Evolutionary conservation across 2,888 invertebrate genomes (phyloP), one percentile per base, ranked within the genome.

Genomic region (Odontocerum albicorne): DNA sequence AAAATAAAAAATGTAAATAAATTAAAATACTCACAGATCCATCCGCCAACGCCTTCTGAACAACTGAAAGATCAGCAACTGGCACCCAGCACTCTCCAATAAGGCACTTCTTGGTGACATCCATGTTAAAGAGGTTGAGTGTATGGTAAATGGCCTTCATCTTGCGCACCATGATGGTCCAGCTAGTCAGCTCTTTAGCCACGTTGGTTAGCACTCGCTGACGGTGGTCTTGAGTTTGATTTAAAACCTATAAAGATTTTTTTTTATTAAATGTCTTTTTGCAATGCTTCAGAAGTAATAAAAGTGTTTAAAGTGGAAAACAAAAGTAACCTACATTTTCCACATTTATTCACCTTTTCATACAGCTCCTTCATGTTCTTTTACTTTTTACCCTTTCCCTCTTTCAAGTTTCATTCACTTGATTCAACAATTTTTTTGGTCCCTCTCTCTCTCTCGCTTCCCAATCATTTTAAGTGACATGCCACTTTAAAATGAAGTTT

Each of bases 111-210:
- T 90, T 87, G 4, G 91, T 90, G 57, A 91, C 90, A 65, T 92
- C 91, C 79, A 92, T 83, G 70, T 88, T 92, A 78, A 92, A 92
- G 63, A 92, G 75, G 71, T 94, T 94, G 65, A 94, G 79, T 0
- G 91, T 91, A 72, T 92, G 91, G 75, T 92, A 94, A 69, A 93
- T 92, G 49, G 92, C 92, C 73, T 94, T 94, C 84, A 93, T 92
- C 75, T 94, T 93, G 63, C 88, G 83, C 22, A 93, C 92, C 85
- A 93, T 92, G 59, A 92, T 84, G 64, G 84, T 85, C 95, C 95
- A 96, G 68, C 88, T 88, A 60, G 90, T 87, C 60, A 96, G 77
- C 68, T 94, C 92, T 69, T 92, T 92, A 43, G 93, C 91, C 1
- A 95, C 94, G 62, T 88, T 90, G 10, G 87, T 84, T 31, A 96